Evolutionary conservation across 2,888 invertebrate species (phyloP).

Genomic region (Agriopis leucophaearia): DNA sequence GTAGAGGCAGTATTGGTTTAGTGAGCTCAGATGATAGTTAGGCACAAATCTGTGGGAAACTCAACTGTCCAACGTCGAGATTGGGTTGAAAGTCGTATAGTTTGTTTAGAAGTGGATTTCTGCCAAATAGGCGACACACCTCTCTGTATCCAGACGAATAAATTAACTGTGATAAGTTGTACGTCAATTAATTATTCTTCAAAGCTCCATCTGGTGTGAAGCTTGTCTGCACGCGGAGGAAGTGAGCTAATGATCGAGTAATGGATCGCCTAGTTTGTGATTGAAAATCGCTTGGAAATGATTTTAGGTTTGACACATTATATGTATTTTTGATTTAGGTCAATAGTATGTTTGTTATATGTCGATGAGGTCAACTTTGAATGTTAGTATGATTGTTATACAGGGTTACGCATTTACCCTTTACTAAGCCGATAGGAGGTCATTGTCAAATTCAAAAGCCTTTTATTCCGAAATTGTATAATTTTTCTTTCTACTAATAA

Average conservation of each 20-base stretch:
- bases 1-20: slow-evolving; percentile 58
- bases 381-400: no score
- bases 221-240: slow-evolving; percentile 65
- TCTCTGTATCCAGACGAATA: slow-evolving; percentile 80
- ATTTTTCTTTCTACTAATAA: no score
- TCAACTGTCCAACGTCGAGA: slow-evolving; percentile 44
- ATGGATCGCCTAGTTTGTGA: slow-evolving; percentile 29
- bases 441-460: no score
- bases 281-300: slow-evolving; percentile 10
- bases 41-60: slow-evolving; percentile 32
- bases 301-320: not conserved
- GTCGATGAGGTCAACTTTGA: not conserved
- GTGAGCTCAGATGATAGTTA: slow-evolving; percentile 59
- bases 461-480: no score
- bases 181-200: slow-evolving; percentile 86
- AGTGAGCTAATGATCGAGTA: slow-evolving; percentile 66
- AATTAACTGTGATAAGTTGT: slow-evolving; percentile 85
- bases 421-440: no score
- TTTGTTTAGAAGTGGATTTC: slow-evolving; percentile 62
- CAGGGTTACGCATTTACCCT: no score
- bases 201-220: slow-evolving; percentile 82
- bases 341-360: no score
- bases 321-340: not conserved
- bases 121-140: slow-evolving; percentile 82
- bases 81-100: slow-evolving; percentile 52